These are phyloP conservation scores for Diadumene lineata DNA, from an alignment of 92 coral and sea anemone species.

Conservation along the genomic window DNA sequence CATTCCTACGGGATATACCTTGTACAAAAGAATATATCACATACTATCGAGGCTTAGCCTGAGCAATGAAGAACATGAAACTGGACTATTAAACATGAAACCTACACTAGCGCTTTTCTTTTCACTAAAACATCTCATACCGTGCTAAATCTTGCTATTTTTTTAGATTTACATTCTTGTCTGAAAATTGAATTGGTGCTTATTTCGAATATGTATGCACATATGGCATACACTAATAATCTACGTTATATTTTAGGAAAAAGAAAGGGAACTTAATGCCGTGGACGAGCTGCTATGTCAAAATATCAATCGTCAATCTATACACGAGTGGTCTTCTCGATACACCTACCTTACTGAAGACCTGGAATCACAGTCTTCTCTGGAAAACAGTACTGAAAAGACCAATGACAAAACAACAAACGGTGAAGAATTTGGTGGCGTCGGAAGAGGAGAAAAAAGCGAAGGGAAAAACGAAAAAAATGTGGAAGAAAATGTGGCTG, in stretches of 20 bases:
- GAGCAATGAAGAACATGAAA: too few species aligned
- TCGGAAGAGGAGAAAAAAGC: background rate
- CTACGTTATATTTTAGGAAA: slow-evolving; percentile 52
- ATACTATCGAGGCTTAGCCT: too few species aligned
- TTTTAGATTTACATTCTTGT: too few species aligned
- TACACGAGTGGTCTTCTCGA: slow-evolving; percentile 72
- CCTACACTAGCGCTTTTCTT: too few species aligned
- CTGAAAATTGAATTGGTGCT: too few species aligned
- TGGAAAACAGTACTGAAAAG: background rate
- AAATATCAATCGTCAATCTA: slow-evolving; percentile 62
- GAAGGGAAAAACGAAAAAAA: background rate
- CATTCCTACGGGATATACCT: too few species aligned
- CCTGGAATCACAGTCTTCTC: background rate
- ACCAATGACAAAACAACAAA: background rate
- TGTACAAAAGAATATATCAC: too few species aligned
- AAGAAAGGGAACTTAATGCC: slow-evolving; percentile 63
- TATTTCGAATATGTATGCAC: too few species aligned
- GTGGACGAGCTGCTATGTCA: slow-evolving; percentile 78
- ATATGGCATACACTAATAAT: too few species aligned
- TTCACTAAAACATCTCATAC: too few species aligned
- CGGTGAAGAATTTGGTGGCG: background rate
- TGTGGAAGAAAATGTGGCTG: background rate
- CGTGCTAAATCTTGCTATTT: too few species aligned
- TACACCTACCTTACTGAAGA: slow-evolving; percentile 59
- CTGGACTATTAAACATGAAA: too few species aligned